Base-by-base conservation (phyloP, 92 coral and sea anemone genomes). In the Heliopora coerulea region DNA sequence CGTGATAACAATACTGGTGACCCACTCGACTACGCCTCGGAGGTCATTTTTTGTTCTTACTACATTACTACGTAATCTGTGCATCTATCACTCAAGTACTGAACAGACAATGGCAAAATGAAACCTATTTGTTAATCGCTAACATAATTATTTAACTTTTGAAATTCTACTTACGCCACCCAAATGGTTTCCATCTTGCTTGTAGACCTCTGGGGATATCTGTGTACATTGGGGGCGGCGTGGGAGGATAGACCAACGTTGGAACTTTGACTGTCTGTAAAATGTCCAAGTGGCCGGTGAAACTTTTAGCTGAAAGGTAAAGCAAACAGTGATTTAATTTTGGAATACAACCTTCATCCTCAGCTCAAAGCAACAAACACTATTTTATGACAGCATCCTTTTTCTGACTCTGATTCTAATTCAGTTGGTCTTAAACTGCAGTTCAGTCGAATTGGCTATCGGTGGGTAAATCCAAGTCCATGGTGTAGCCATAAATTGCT, bases 111-210 rank as follows among this genome's bases (percentile, higher is more conserved):
- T n/a, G n/a, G n/a, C n/a, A n/a, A n/a, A n/a, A n/a, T n/a, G n/a
- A n/a, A n/a, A 37, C 5, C 12, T 37, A 4, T 37, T 37, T 12
- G 42, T 37, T 37, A 12, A 12, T 37, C 6, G 12, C 5, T 12
- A 37, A 37, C 12, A 14, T 56, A 7, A 23, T 3, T 1, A 56
- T 8, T 56, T 23, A 3, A 56, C 29, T 14, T 8, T 12, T 56
- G 8, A 17, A 4, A 23, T 14, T n/a, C 0, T 27, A 77, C 86
- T 68, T 60, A 83, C 86, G 57, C 31, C 62, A 62, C 1, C 87
- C 87, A 52, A 83, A 83, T 3, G 83, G 83, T 60, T 62, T 72
- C 83, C 87, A 83, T 26, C 64, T 78, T 29, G 41, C 40, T 33
- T 68, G 34, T 1, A 68, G 60, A 41, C 75, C 75, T 27, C 49